These are phyloP conservation scores for Tethya wilhelma DNA, from an alignment of 37 sponge, comb jelly and placozoan species.

Conservation along the genomic window DNA sequence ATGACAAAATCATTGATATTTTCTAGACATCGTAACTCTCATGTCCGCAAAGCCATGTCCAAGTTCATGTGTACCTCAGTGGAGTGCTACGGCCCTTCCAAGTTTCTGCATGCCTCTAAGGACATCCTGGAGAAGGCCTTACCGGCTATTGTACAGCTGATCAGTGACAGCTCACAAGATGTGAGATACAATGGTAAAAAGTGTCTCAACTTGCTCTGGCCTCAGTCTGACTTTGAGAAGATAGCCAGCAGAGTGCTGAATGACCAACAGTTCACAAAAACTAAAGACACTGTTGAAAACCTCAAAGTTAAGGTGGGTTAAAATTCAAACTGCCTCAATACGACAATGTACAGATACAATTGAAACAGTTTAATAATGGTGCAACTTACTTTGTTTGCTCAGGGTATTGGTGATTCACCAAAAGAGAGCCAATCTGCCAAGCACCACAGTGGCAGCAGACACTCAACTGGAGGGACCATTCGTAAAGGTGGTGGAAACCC, in stretches of 20 bases:
- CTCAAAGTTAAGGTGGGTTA: conserved; percentile 70
- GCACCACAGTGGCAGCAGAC: conserved; percentile 4
- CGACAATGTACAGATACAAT: background rate
- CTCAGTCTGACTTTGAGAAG: conserved; percentile 61
- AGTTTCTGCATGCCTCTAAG: conserved; percentile 43
- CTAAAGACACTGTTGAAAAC: conserved; percentile 57
- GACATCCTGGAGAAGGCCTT: conserved; percentile 76
- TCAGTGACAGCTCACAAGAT: conserved; percentile 64
- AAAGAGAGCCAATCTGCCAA: conserved; percentile 36
- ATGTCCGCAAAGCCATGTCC: conserved; percentile 68
- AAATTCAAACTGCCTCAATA: background rate
- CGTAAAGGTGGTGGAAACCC: background rate
- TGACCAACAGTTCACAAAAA: conserved; percentile 1
- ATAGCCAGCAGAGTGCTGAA: conserved; percentile 28
- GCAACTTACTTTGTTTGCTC: background rate
- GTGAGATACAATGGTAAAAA: conserved; percentile 73
- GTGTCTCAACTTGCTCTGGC: conserved; percentile 44
- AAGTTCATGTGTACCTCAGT: conserved; percentile 58
- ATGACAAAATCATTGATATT: background rate
- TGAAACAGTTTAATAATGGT: background rate
- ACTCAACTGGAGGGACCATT: conserved; percentile 32
- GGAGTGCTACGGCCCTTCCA: conserved; percentile 55
- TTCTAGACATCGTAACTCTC: conserved; percentile 67
- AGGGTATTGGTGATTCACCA: conserved; percentile 87
- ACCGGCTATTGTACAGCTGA: conserved; percentile 49